phyloP scores from a whole-genome alignment of 2,888 invertebrate genomes.

The Lithophane ornitopus region DNA sequence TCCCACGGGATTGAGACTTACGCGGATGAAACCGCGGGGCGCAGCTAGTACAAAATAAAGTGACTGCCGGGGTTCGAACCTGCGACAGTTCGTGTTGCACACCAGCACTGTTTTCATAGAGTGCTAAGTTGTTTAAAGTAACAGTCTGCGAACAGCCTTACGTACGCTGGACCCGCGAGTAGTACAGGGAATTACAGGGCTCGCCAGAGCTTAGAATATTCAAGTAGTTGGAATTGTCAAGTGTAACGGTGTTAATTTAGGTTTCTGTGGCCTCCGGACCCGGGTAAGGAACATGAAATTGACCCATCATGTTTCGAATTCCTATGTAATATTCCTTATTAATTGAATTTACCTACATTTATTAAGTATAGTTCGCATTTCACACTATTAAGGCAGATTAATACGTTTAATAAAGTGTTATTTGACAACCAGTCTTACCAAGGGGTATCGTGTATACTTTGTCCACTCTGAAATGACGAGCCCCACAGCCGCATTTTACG shows the following conservation, averaged over 20 bases:
- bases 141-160: conserved; percentile 5
- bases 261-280: not conserved
- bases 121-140: no score
- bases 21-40: no score
- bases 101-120: no score
- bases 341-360: not conserved
- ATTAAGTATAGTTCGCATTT: not conserved
- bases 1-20: no score
- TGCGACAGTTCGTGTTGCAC: no score
- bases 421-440: not conserved
- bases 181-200: conserved; percentile 46
- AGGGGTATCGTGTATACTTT: not conserved
- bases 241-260: conserved; percentile 31
- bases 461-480: no score
- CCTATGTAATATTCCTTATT: not conserved
- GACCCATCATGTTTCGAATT: conserved; percentile 5
- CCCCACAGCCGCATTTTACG: no score
- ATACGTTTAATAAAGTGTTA: not conserved
- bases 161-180: not conserved
- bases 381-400: not conserved
- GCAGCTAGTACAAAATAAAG: no score
- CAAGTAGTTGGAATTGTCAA: conserved; percentile 43
- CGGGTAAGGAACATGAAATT: not conserved
- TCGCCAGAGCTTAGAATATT: conserved; percentile 41
- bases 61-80: no score